Conservation (phyloP, 2,888 invertebrate genomes). For the Drosophila greeni region DNA sequence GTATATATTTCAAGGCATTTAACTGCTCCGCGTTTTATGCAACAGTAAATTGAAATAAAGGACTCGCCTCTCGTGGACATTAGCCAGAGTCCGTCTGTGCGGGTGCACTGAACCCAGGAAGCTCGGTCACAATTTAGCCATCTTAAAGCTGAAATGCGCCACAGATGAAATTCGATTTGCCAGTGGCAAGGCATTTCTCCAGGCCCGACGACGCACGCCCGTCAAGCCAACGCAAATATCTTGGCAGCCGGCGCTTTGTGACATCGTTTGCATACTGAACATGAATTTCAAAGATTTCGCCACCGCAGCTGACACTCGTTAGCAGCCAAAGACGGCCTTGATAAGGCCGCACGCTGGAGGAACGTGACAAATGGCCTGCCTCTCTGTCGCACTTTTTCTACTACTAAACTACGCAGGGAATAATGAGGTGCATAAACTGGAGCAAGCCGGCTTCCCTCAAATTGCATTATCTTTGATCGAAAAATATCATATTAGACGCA, state of each 20-base stretch:
- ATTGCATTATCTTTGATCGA: slow-evolving; percentile 12
- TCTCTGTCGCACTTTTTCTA: neutral
- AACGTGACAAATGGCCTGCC: slow-evolving; percentile 35
- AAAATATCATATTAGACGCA: slow-evolving; percentile 11
- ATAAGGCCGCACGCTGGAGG: slow-evolving; percentile 4
- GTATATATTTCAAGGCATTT: slow-evolving; percentile 57
- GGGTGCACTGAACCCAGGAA: slow-evolving; percentile 30
- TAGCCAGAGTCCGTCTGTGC: neutral
- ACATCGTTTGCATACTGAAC: slow-evolving; percentile 36
- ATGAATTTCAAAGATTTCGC: slow-evolving; percentile 34
- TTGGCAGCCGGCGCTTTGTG: slow-evolving; percentile 26
- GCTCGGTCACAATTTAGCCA: slow-evolving; percentile 1
- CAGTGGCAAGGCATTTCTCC: slow-evolving; percentile 8
- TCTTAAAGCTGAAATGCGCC: slow-evolving; percentile 25
- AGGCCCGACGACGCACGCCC: slow-evolving; percentile 10
- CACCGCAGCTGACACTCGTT: slow-evolving; percentile 39
- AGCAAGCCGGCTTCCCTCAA: neutral
- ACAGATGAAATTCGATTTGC: slow-evolving; percentile 28
- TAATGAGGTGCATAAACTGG: slow-evolving; percentile 33
- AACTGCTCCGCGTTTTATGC: slow-evolving; percentile 56
- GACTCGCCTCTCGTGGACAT: slow-evolving; percentile 18
- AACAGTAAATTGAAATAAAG: slow-evolving; percentile 64
- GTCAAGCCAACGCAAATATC: slow-evolving; percentile 26
- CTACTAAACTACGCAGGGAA: neutral
- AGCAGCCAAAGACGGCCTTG: slow-evolving; percentile 23